Evolutionary conservation across 2,888 invertebrate species (phyloP), one percentile per base, ranked within the genome.

Genomic region (Ochropacha duplaris): DNA sequence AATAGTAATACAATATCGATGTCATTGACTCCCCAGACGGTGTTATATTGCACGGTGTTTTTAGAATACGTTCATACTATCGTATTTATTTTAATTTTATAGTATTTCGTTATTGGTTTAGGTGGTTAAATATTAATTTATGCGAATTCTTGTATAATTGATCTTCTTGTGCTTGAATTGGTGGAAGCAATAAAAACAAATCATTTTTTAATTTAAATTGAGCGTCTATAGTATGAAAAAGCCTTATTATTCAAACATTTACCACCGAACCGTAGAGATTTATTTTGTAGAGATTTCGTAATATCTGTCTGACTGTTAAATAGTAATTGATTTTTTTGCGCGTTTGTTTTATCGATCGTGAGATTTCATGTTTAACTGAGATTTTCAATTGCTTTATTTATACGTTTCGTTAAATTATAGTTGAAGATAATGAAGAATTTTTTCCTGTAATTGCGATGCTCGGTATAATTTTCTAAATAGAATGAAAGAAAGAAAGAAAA

Each of bases 1-100:
- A 81, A 83, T 64, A 62, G 80, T 81, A 81, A 83, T 64, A 62
- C 69, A 73, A 81, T 81, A 83, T 81, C 69, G 77, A 76, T 81
- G 83, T 83, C 84, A 84, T 79, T 84, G 84, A 81, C 83, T 81
- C 76, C 64, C 60, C 59, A 71, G 61, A 68, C 64, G 64, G 74
- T 71, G 68, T 77, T 65, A 60, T 57, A 59, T 77, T 73, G 64
- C 74, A 62, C 44, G 57, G 54, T 54, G 63, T 68, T 28, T 9
- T 12, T 64, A 67, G 69, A 55, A 66, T 65, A 19, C 19, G 19
- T 44, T 44, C 44, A 19, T n/a, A 39, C 39, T n/a, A 19, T 19
- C 8, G 16, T 44, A 2, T 3, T 19, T 4, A 2, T 36, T 36
- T 36, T 14, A 5, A 34, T 34, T 34, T 4, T 14, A 14, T 34